Percentiles rank a stretch among this genome's conserved stretches.
Evolutionary conservation across 2,113 vertebrate species (phyloP).

Genomic region (Xenopus laevis): DNA sequence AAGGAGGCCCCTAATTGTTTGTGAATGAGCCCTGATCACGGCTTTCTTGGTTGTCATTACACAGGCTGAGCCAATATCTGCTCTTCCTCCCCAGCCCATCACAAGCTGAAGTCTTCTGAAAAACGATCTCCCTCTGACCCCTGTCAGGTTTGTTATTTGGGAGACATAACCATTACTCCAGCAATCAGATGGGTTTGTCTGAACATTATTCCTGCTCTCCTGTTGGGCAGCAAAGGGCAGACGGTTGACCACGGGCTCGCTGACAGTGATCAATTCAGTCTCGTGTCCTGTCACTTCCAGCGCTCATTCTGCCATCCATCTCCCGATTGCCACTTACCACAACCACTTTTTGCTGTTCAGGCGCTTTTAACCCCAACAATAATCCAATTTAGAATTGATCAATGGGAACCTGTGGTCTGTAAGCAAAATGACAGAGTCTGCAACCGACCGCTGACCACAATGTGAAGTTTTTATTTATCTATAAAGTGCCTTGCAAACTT

Average conservation of each 20-base stretch:
- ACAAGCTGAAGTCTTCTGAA: constrained; percentile 69
- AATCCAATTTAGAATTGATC: constrained; percentile 82
- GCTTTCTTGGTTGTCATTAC: too few relatives aligned
- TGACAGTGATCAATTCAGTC: constrained; percentile 80
- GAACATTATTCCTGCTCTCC: constrained; percentile 80
- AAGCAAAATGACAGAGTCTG: constrained; percentile 72
- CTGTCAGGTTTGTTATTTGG: constrained; percentile 77
- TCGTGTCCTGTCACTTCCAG: constrained; percentile 69
- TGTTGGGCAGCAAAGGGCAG: constrained; percentile 73
- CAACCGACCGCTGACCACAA: constrained; percentile 63
- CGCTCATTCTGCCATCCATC: constrained; percentile 78
- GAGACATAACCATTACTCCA: constrained; percentile 81
- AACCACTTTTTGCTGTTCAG: constrained; percentile 77
- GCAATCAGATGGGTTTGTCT: constrained; percentile 85
- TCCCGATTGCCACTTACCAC: constrained; percentile 68
- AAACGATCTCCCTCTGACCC: constrained; percentile 79
- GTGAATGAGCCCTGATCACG: too few relatives aligned
- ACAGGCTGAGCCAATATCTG: constrained; percentile 11
- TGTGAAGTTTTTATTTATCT: constrained; percentile 36
- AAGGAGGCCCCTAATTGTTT: too few relatives aligned
- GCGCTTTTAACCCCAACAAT: constrained; percentile 81
- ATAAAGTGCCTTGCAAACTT: constrained; percentile 37
- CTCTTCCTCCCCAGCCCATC: constrained; percentile 60
- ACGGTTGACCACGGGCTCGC: constrained; percentile 71
- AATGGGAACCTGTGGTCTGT: constrained; percentile 72